These are phyloP conservation scores for Scrobipalpa atriplicella DNA, from an alignment of 2,888 invertebrate species.

Conservation along the genomic window DNA sequence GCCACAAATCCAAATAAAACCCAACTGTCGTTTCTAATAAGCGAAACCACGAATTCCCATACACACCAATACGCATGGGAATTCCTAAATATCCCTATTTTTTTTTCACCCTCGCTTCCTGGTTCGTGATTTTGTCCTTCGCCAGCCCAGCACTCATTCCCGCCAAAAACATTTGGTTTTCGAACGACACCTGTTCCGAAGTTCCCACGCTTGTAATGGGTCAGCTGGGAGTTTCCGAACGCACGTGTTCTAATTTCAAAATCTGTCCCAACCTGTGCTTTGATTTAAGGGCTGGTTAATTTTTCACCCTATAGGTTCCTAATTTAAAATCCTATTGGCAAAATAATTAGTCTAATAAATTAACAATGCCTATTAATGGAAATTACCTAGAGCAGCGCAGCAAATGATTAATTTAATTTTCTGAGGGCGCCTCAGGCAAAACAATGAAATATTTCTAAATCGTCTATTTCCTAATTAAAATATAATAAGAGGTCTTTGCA, in stretches of 20 bases:
- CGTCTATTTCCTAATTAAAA: too few species aligned
- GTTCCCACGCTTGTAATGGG: conserved; percentile 63
- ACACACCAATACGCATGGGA: conserved; percentile 42
- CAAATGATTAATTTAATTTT: too few species aligned
- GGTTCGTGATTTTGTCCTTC: conserved; percentile 65
- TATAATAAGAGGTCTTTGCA: too few species aligned
- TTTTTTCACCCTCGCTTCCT: conserved; percentile 57
- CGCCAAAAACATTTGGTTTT: conserved; percentile 62
- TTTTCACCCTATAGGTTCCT: background rate
- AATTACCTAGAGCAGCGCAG: too few species aligned
- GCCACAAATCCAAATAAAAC: background rate
- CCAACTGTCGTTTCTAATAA: conserved; percentile 12
- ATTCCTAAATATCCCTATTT: conserved; percentile 41
- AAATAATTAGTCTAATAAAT: too few species aligned
- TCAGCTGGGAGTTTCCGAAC: conserved; percentile 46
- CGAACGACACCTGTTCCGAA: conserved; percentile 64
- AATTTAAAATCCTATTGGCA: too few species aligned
- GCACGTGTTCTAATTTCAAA: conserved; percentile 58
- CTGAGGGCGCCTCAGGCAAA: too few species aligned
- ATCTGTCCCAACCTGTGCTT: conserved; percentile 6
- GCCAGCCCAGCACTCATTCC: conserved; percentile 48
- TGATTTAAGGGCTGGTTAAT: background rate
- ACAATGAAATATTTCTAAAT: too few species aligned
- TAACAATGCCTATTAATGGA: too few species aligned
- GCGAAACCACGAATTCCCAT: conserved; percentile 15